A percentile compares a stretch with the other conserved stretches of the same genome.
These are phyloP conservation scores for Machimus rusticus DNA, from an alignment of 2,888 invertebrate genomes.

Conservation along the genomic window DNA sequence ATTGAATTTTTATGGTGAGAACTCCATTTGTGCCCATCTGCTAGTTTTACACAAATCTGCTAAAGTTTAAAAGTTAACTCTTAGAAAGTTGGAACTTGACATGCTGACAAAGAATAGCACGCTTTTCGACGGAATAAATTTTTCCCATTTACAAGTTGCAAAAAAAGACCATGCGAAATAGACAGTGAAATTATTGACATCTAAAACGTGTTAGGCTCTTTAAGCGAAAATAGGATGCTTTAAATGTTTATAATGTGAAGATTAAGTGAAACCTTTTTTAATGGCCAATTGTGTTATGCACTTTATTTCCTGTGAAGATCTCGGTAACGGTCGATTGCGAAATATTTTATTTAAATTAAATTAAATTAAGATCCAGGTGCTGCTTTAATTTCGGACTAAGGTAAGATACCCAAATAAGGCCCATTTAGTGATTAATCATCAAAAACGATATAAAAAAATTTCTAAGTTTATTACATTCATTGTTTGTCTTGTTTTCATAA, in stretches of 20 bases:
- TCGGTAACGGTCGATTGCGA: too few relatives aligned
- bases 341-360: too few relatives aligned
- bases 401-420: too few relatives aligned
- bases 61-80: not conserved
- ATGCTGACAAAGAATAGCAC: not conserved
- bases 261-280: too few relatives aligned
- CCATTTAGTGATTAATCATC: too few relatives aligned
- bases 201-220: not conserved
- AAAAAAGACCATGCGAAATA: not conserved
- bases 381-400: too few relatives aligned
- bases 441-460: too few relatives aligned
- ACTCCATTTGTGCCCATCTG: not conserved
- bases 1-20: not conserved
- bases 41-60: not conserved
- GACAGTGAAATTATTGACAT: not conserved
- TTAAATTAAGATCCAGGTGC: too few relatives aligned
- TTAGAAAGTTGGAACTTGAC: not conserved
- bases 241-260: not conserved
- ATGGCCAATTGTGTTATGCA: too few relatives aligned
- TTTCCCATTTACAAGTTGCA: not conserved
- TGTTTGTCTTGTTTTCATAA: too few relatives aligned
- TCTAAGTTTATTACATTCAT: too few relatives aligned
- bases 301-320: too few relatives aligned
- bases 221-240: not conserved
- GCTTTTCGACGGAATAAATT: not conserved